Conservation (phyloP, 2,113 vertebrate genomes). For the Mungos mungo region DNA sequence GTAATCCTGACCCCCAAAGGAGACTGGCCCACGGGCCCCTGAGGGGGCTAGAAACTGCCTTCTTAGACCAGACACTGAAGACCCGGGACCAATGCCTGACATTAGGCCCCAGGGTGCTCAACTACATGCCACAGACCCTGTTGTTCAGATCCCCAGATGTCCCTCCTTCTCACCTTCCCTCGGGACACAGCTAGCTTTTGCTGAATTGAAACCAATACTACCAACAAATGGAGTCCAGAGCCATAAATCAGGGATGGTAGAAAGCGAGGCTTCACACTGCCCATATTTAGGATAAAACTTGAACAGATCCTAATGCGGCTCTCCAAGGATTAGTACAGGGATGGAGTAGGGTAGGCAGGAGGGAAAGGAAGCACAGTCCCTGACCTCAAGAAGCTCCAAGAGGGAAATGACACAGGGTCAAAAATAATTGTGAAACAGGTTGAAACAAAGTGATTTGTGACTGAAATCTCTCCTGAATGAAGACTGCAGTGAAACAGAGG, state of each 20-base stretch:
- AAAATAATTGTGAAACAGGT: neutral
- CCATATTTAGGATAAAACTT: neutral
- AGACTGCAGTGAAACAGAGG: neutral
- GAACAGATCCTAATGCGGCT: neutral
- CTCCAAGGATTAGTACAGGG: neutral
- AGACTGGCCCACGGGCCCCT: conserved; percentile 56
- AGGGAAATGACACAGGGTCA: neutral
- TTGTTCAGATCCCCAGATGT: conserved; percentile 70
- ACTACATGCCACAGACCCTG: conserved; percentile 33
- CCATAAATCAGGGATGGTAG: conserved; percentile 50
- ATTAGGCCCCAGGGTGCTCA: conserved; percentile 38
- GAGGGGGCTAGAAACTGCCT: conserved; percentile 50
- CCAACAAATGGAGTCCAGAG: conserved; percentile 55
- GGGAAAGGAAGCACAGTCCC: neutral
- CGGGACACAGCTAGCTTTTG: conserved; percentile 43
- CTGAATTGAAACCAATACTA: conserved; percentile 62
- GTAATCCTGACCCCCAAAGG: conserved; percentile 77
- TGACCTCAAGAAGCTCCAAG: neutral
- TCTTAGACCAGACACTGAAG: neutral
- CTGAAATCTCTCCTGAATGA: neutral
- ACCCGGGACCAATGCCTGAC: conserved; percentile 12
- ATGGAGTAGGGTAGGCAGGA: neutral
- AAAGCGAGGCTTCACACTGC: neutral
- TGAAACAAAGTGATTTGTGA: neutral
- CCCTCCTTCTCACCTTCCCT: conserved; percentile 59